phyloP scores from a whole-genome alignment of 2,888 invertebrate species.

The Troides oblongomaculatus region DNA sequence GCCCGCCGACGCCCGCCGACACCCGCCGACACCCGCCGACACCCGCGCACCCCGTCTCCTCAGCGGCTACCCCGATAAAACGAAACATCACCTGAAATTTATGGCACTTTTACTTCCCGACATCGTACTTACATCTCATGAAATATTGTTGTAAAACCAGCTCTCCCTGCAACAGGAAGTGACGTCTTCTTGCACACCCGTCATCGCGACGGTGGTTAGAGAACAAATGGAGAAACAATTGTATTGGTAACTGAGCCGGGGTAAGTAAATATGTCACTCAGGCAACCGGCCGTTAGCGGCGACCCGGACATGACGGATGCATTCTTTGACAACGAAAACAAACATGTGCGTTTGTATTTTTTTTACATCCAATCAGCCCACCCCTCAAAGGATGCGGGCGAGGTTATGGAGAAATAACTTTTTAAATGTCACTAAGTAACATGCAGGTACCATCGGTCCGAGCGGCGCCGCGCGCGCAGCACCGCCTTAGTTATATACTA shows the following conservation, averaged over 20 bases:
- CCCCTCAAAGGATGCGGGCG: constrained; percentile 51
- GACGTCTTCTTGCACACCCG: no score
- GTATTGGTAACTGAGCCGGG: background rate
- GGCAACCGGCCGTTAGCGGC: constrained; percentile 28
- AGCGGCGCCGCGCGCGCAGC: no score
- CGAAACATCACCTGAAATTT: constrained; percentile 9
- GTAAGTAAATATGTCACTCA: constrained; percentile 38
- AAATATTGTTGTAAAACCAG: no score
- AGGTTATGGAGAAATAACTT: constrained; percentile 45
- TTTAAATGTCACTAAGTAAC: constrained; percentile 49
- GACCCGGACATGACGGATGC: constrained; percentile 55
- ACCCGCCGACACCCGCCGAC: no score
- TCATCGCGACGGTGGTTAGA: no score
- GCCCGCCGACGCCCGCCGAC: background rate
- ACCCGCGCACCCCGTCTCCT: no score
- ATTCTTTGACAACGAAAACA: constrained; percentile 58
- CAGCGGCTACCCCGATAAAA: constrained; percentile 4
- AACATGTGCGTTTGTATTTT: constrained; percentile 46
- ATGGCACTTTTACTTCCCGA: background rate
- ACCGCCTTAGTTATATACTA: background rate
- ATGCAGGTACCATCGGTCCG: constrained; percentile 28
- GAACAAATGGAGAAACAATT: background rate
- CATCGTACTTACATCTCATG: no score
- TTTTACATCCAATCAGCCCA: constrained; percentile 31
- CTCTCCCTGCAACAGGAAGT: background rate